Conservation (phyloP, 2,797 vertebrate genomes). For the Monodelphis domestica region DNA sequence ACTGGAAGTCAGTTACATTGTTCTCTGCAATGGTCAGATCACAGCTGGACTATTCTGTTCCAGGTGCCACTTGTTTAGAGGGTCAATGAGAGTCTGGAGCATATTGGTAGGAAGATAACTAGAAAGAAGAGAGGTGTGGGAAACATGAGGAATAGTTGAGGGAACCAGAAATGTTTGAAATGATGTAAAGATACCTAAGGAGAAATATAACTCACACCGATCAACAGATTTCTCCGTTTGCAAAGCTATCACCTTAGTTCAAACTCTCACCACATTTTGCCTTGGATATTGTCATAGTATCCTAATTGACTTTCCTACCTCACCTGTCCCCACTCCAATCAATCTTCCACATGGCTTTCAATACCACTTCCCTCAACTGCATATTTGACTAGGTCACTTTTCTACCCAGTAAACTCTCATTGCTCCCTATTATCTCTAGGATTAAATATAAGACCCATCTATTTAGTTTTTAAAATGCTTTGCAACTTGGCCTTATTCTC, state of each 20-base stretch:
- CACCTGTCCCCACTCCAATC: neutral
- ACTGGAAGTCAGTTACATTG: neutral
- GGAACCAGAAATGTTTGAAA: neutral
- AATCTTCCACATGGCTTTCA: neutral
- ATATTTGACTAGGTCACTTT: neutral
- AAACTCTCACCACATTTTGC: neutral
- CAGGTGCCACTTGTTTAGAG: neutral
- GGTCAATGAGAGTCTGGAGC: neutral
- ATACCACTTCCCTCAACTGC: neutral
- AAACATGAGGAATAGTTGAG: neutral
- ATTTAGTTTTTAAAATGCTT: neutral
- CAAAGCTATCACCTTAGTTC: neutral
- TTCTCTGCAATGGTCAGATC: neutral
- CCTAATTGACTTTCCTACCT: neutral
- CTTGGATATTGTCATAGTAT: too few relatives aligned
- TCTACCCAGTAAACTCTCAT: neutral
- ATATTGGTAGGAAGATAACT: neutral
- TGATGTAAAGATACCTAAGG: neutral
- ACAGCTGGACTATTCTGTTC: neutral
- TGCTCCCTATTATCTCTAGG: neutral
- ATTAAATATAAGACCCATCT: neutral
- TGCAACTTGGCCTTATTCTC: neutral
- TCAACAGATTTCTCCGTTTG: neutral
- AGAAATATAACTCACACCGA: neutral
- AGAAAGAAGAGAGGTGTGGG: neutral